Base-by-base conservation (phyloP, 2,113 vertebrate species). In the Scopus umbretta region DNA sequence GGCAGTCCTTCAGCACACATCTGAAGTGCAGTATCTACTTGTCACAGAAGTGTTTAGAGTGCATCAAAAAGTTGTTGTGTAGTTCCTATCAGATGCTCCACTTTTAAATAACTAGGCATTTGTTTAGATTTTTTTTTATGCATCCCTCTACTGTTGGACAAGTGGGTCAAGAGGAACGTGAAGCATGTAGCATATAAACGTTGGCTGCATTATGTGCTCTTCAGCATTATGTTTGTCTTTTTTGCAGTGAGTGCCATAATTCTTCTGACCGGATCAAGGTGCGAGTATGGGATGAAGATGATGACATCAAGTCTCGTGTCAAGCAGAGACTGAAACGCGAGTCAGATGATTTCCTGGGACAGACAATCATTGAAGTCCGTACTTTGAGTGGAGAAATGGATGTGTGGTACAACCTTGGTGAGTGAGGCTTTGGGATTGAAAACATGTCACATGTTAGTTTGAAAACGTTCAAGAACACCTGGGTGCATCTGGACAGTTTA, bases 401-500 rank as follows among this genome's bases (percentile, higher is more conserved):
- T 43, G 99, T 99, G 91, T 99, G 99, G 99, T 99, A 99, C 95
- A 99, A 99, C 96, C 98, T 99, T 40, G 99, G 99, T 99, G 76
- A 98, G 99, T 97, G n/a, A 23, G 32, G 9, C 52, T 36, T 68
- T 87, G 52, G n/a, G 34, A 15, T 5, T 84, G 65, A 40, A 92
- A 65, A 30, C 0, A 0, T 10, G 19, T 45, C 36, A 27, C 1
- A 0, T 67, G 32, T 83, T 78, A 58, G 16, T 87, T 62, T 82
- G 18, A 26, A 21, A 86, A 32, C 2, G 17, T 63, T 68, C 23
- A 32, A 65, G 52, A 86, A 23, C 11, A 5, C 19, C 38, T 80
- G 42, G 21, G 22, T 79, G n/a, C 19, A 12, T n/a, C 10, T 85
- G 11, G 14, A 8, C 25, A 45, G 26, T 62, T 61, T 61, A 7